Evolutionary conservation across 2,797 vertebrate genomes (phyloP).

Genomic region (Luscinia luscinia): DNA sequence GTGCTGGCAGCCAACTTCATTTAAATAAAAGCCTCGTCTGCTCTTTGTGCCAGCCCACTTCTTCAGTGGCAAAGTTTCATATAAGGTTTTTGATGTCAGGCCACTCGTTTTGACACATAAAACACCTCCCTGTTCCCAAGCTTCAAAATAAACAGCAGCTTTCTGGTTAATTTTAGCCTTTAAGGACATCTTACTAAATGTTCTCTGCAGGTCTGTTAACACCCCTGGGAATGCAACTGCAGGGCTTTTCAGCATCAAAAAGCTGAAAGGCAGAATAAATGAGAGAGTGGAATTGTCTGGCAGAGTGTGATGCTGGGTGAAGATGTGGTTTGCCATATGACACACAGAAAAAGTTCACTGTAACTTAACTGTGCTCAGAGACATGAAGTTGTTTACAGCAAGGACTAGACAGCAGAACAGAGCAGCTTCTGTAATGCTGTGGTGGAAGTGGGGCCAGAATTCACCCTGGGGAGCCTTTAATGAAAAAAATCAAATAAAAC

Average conservation of each 20-base stretch:
- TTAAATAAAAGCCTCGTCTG: not conserved
- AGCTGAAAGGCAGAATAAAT: not conserved
- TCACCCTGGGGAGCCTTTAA: not conserved
- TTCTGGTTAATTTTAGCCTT: conserved; percentile 1
- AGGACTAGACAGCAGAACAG: not conserved
- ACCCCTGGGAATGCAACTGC: not conserved
- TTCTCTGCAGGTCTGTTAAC: not conserved
- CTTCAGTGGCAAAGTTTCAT: not conserved
- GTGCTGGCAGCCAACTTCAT: conserved; percentile 29
- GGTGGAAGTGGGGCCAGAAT: not conserved
- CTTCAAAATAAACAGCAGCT: conserved; percentile 5
- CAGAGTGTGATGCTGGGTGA: not conserved
- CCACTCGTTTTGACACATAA: not conserved
- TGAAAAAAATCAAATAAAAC: not conserved
- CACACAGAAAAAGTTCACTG: not conserved
- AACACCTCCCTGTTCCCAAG: not conserved
- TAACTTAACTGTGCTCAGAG: not conserved
- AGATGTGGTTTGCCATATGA: not conserved
- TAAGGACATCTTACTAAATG: not conserved
- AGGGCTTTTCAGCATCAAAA: not conserved
- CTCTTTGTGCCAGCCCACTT: conserved; percentile 12
- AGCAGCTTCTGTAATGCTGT: not conserved
- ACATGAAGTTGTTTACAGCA: not conserved
- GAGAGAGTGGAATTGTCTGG: not conserved
- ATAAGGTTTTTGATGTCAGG: conserved; percentile 6